These are phyloP conservation scores for Otolemur crassicaudatus DNA, from an alignment of 2,797 vertebrate species.

Conservation along the genomic window DNA sequence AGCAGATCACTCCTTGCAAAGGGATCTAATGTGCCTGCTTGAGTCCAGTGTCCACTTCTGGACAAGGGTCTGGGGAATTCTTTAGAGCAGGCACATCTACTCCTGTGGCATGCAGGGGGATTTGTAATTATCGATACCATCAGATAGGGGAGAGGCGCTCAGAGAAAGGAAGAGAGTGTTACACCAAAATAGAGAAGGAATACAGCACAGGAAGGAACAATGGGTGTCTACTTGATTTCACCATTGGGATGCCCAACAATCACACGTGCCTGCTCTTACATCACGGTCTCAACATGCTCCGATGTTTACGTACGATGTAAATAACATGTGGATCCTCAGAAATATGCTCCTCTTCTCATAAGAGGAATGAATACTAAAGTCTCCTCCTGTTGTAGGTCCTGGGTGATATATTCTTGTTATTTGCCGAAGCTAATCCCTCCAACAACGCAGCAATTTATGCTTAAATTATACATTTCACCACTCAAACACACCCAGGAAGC, in stretches of 20 bases:
- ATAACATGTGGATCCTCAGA: neutral
- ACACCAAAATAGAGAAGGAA: neutral
- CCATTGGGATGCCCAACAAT: neutral
- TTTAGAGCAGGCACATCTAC: neutral
- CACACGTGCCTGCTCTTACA: fast-evolving
- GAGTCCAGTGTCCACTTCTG: neutral
- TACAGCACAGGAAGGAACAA: neutral
- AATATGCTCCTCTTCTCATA: neutral
- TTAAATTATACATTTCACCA: neutral
- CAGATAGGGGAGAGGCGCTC: neutral
- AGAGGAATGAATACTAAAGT: neutral
- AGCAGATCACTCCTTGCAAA: neutral
- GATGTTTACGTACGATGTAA: neutral
- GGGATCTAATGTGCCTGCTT: neutral
- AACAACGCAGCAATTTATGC: neutral
- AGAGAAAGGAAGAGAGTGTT: neutral
- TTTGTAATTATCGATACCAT: neutral
- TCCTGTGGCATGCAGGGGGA: neutral
- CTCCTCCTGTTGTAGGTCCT: neutral
- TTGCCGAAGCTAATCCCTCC: neutral
- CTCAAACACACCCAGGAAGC: neutral
- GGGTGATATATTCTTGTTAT: neutral
- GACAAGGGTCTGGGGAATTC: neutral
- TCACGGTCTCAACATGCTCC: neutral
- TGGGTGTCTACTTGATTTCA: neutral